Evolutionary conservation across 2,113 vertebrate genomes (phyloP).

Genomic region (Rafetus swinhoei): DNA sequence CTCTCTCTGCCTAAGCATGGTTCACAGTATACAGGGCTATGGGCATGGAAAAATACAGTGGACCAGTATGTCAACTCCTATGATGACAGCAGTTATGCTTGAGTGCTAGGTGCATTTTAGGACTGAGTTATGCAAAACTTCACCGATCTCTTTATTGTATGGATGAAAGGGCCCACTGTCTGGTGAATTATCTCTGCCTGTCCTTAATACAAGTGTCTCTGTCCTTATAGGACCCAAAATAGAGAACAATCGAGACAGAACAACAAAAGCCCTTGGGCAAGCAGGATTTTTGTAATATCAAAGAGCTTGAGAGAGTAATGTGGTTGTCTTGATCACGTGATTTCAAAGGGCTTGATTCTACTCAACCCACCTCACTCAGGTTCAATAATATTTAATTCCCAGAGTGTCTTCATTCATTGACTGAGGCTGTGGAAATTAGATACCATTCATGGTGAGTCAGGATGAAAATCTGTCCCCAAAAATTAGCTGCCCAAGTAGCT

Average conservation of each 20-base stretch:
- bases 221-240: background rate
- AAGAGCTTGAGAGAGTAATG: background rate
- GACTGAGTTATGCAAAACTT: background rate
- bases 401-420: conserved; percentile 1
- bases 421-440: background rate
- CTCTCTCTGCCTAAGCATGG: background rate
- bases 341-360: background rate
- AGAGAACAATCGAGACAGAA: background rate
- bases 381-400: background rate
- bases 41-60: background rate
- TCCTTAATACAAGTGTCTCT: background rate
- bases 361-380: background rate
- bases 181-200: background rate
- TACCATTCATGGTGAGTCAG: rapidly evolving
- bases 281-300: background rate
- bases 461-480: background rate
- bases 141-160: conserved; percentile 25
- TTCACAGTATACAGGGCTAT: background rate
- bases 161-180: background rate
- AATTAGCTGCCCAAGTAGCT: background rate
- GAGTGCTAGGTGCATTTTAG: background rate
- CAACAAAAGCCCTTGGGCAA: background rate
- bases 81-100: background rate
- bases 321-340: background rate
- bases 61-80: conserved; percentile 10